A percentile compares a stretch with the other conserved stretches of the same genome.
These are phyloP conservation scores for Uria lomvia DNA, from an alignment of 2,113 vertebrate genomes.

Conservation along the genomic window DNA sequence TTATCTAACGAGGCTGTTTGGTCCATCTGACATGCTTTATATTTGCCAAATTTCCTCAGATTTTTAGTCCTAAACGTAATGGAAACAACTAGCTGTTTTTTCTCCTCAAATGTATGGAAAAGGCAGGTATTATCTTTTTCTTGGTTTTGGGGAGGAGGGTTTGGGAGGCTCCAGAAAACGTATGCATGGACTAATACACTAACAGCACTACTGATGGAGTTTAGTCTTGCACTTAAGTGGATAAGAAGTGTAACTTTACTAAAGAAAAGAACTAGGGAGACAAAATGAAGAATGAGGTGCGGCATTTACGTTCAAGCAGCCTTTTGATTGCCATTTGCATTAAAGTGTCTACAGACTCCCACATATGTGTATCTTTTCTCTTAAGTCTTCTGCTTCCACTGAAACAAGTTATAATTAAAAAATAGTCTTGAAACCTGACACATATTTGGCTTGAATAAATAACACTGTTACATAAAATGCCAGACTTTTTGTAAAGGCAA, in stretches of 20 bases:
- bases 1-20: not conserved
- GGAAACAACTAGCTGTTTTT: not conserved
- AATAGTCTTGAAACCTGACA: conserved; percentile 33
- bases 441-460: conserved; percentile 49
- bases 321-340: conserved; percentile 16
- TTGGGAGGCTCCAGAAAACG: not conserved
- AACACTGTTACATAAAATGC: conserved; percentile 20
- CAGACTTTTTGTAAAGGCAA: not conserved
- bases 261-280: not conserved
- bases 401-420: conserved; percentile 40
- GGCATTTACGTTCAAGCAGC: not conserved
- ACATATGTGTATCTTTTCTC: not conserved
- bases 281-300: not conserved
- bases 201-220: not conserved
- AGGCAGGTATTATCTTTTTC: accelerated
- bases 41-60: not conserved
- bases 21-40: not conserved
- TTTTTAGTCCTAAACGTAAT: not conserved
- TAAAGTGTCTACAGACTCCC: not conserved
- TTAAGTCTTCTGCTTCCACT: conserved; percentile 11
- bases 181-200: not conserved
- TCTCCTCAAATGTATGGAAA: not conserved
- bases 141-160: not conserved
- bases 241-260: not conserved
- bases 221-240: not conserved